These are phyloP conservation scores for Zygothrica quintamaculata DNA, from an alignment of 2,888 invertebrate species.

Conservation along the genomic window DNA sequence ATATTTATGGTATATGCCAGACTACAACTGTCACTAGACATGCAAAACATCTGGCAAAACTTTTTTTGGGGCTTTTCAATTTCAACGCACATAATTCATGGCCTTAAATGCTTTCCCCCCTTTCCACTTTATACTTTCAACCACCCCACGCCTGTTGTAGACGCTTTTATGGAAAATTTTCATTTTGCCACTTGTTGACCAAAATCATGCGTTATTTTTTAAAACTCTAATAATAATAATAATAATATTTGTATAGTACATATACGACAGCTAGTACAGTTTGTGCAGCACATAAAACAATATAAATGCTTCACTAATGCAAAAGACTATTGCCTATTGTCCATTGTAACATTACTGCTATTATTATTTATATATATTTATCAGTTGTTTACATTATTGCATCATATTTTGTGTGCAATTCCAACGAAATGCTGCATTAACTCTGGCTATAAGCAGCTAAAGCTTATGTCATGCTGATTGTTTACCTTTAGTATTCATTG, in stretches of 20 bases:
- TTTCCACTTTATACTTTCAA: not conserved
- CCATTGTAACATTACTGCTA: conserved; percentile 1
- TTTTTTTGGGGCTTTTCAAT: conserved; percentile 12
- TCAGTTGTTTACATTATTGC: conserved; percentile 20
- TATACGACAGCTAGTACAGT: too few species aligned
- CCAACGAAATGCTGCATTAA: conserved; percentile 39
- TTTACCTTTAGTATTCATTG: conserved; percentile 23
- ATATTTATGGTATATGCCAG: conserved; percentile 11
- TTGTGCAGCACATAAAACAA: not conserved
- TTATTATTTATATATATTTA: conserved; percentile 6
- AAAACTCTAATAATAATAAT: too few species aligned
- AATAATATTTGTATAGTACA: too few species aligned
- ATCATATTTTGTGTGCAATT: conserved; percentile 28
- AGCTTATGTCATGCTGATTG: conserved; percentile 36
- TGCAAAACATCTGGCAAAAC: conserved; percentile 18
- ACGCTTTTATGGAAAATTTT: not conserved
- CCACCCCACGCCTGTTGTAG: conserved; percentile 1
- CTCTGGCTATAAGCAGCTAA: conserved; percentile 23
- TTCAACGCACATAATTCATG: conserved; percentile 24
- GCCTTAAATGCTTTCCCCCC: conserved; percentile 10
- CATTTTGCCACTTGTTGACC: conserved; percentile 63
- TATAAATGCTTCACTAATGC: conserved; percentile 2
- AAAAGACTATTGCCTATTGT: conserved; percentile 20
- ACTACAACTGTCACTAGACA: conserved; percentile 4
- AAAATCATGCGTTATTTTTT: too few species aligned